Evolutionary conservation across 2,113 vertebrate genomes (phyloP).

Genomic region (Junco hyemalis): DNA sequence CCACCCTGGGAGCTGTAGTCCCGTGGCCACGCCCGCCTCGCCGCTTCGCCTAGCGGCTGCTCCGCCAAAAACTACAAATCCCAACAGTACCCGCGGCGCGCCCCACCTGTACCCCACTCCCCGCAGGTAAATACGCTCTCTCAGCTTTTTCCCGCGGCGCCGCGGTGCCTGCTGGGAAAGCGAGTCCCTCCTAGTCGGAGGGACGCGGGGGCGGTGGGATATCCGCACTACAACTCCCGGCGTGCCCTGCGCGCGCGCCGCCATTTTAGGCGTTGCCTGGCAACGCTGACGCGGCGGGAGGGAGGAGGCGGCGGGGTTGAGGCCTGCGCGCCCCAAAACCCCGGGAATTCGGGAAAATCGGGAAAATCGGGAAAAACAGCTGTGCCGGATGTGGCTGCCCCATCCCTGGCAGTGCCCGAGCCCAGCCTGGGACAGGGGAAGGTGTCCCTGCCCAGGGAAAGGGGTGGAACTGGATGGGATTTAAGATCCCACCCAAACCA

Average conservation of each 20-base stretch:
- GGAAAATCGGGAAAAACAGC: background rate
- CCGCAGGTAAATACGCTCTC: background rate
- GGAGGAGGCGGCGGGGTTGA: background rate
- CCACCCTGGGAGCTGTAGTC: constrained; percentile 56
- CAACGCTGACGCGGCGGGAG: constrained; percentile 43
- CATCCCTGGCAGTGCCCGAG: background rate
- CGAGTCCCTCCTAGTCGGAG: fast-evolving
- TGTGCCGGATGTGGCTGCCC: background rate
- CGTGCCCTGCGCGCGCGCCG: background rate
- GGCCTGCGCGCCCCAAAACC: background rate
- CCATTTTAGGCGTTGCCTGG: constrained; percentile 60
- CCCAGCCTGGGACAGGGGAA: background rate
- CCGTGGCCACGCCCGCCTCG: fast-evolving
- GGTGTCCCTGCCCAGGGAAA: background rate
- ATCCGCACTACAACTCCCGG: background rate
- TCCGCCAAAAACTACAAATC: background rate
- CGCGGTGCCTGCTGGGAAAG: constrained; percentile 10
- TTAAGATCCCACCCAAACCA: background rate
- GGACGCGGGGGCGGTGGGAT: fast-evolving
- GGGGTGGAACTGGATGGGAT: background rate
- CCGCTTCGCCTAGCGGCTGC: fast-evolving
- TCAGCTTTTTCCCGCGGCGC: background rate
- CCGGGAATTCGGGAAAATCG: background rate
- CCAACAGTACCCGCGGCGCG: background rate
- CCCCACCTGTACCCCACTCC: background rate